A percentile compares a stretch with the other conserved stretches of the same genome.
Evolutionary conservation across 2,888 invertebrate species (phyloP).

Genomic region (Brenthis ino): DNA sequence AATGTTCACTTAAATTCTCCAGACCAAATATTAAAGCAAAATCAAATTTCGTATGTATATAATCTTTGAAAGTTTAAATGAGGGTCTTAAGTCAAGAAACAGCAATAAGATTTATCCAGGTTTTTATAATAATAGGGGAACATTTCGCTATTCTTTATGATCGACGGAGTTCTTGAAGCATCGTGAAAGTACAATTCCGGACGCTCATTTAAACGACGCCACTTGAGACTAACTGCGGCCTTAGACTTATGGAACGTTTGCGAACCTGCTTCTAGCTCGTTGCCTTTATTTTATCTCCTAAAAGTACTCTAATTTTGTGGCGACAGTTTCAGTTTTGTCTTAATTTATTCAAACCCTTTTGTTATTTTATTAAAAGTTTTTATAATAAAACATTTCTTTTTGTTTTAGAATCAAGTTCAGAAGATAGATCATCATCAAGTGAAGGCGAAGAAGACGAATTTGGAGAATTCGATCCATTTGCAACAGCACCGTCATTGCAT

Average conservation of each 20-base stretch:
- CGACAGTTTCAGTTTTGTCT: constrained; percentile 3
- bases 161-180: constrained; percentile 51
- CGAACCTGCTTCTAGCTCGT: constrained; percentile 55
- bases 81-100: constrained; percentile 22
- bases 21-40: not conserved
- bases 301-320: constrained; percentile 41
- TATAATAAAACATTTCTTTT: constrained; percentile 1
- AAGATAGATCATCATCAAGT: constrained; percentile 76
- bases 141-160: constrained; percentile 47
- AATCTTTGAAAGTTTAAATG: constrained; percentile 16
- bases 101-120: constrained; percentile 19
- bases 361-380: not conserved
- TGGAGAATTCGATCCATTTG: constrained; percentile 77
- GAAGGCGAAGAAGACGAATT: constrained; percentile 84
- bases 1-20: not conserved
- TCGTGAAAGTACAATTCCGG: constrained; percentile 50
- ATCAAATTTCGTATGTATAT: not conserved
- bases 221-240: constrained; percentile 62
- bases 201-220: constrained; percentile 62
- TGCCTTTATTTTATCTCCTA: constrained; percentile 52
- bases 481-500: constrained; percentile 83
- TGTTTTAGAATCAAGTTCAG: constrained; percentile 72
- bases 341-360: not conserved
- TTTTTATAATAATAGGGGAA: constrained; percentile 34
- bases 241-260: constrained; percentile 51